Evolutionary conservation across 2,888 invertebrate genomes (phyloP).

Genomic region (Eugnorisma glareosa): DNA sequence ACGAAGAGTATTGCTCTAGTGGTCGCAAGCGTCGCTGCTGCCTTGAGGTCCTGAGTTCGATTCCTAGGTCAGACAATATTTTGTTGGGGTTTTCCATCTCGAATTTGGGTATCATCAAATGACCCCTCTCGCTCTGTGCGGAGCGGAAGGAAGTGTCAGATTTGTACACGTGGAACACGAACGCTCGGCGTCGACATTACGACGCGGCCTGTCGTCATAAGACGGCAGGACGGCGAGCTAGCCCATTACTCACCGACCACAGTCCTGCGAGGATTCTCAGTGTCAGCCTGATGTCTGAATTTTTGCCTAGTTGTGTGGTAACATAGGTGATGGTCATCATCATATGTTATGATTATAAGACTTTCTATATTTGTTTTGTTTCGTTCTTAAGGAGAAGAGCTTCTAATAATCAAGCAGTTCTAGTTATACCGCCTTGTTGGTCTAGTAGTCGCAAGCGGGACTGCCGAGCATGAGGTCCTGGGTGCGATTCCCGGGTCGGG

Average conservation of each 20-base stretch:
- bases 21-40: not conserved
- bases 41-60: not conserved
- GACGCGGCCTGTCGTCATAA: no score
- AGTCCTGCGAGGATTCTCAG: not conserved
- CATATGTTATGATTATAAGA: not conserved
- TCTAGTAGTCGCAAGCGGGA: not conserved
- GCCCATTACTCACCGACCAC: no score
- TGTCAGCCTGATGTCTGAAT: not conserved
- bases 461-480: no score
- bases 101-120: no score
- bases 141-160: no score
- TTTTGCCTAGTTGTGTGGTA: no score
- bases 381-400: not conserved
- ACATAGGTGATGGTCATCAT: no score
- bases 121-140: no score
- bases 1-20: not conserved
- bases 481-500: no score
- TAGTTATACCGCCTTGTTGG: not conserved
- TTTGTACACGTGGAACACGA: no score
- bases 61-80: not conserved
- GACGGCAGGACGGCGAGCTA: no score
- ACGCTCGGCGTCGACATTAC: no score
- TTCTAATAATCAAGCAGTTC: not conserved
- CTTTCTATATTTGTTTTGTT: not conserved
- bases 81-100: not conserved